Percentiles rank a stretch among this genome's conserved stretches.
Conservation (phyloP, 30 jellyfish, hydroid and myxozoan species). For the Calvadosia cruxmelitensis region DNA sequence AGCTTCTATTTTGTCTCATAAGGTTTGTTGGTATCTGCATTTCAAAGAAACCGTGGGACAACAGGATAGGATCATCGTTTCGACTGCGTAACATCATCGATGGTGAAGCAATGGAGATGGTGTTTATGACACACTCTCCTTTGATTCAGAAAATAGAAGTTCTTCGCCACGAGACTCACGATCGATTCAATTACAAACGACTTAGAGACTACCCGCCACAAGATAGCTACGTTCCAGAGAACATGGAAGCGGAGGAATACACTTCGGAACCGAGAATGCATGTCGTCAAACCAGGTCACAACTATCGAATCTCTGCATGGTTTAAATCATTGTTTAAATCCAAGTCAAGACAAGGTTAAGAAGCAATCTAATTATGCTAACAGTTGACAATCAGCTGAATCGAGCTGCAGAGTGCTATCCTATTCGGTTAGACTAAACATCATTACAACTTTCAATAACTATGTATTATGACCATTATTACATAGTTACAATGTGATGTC, state of each 20-base stretch:
- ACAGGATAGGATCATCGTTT: conserved; percentile 46
- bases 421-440: no score
- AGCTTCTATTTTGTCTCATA: background rate
- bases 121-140: conserved; percentile 66
- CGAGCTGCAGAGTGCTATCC: no score
- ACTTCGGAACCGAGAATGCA: conserved; percentile 57
- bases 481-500: no score
- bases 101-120: conserved; percentile 78
- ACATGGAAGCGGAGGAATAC: conserved; percentile 77
- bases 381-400: no score
- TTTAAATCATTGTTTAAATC: conserved; percentile 10
- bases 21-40: conserved; percentile 93
- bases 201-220: conserved; percentile 78
- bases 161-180: conserved; percentile 78
- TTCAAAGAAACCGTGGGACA: conserved; percentile 26
- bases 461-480: no score
- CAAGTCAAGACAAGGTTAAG: no score
- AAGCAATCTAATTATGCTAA: no score
- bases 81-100: conserved; percentile 66
- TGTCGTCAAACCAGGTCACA: conserved; percentile 20
- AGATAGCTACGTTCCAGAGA: conserved; percentile 66
- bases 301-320: conserved; percentile 16
- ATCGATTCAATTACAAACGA: conserved; percentile 31
- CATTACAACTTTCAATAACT: no score
- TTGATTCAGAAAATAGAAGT: conserved; percentile 85